Conservation (phyloP, 2,888 invertebrate species). For the Calliphora vomitoria region DNA sequence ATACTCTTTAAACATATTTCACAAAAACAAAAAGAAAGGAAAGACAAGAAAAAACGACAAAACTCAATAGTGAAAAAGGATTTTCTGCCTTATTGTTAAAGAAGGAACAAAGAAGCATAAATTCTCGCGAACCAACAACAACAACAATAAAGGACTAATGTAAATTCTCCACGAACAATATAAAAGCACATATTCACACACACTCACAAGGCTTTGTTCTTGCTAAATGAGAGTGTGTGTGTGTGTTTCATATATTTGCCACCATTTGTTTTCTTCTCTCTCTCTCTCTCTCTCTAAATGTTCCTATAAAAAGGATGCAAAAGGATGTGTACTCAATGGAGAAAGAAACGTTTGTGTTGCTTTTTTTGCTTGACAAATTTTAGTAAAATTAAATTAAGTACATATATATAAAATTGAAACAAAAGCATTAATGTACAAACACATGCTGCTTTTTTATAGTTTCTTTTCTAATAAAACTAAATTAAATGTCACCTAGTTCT, state of each 20-base stretch:
- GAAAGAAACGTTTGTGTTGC: slow-evolving; percentile 16
- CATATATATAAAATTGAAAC: slow-evolving; percentile 54
- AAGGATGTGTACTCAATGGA: slow-evolving; percentile 23
- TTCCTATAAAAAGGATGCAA: slow-evolving; percentile 16
- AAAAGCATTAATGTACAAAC: slow-evolving; percentile 24
- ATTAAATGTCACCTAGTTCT: slow-evolving; percentile 60
- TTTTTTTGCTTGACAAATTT: slow-evolving; percentile 42
- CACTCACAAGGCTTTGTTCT: background rate
- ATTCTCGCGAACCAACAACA: slow-evolving; percentile 37
- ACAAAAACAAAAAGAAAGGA: background rate
- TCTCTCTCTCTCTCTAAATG: background rate
- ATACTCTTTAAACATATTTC: slow-evolving; percentile 6
- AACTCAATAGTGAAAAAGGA: slow-evolving; percentile 13
- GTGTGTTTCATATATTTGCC: slow-evolving; percentile 22
- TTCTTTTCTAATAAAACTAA: slow-evolving; percentile 42
- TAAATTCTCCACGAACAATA: slow-evolving; percentile 5
- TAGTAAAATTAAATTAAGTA: slow-evolving; percentile 53
- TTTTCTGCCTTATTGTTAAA: slow-evolving; percentile 52
- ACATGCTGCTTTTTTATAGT: slow-evolving; percentile 9
- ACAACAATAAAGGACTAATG: slow-evolving; percentile 23
- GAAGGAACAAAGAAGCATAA: slow-evolving; percentile 36
- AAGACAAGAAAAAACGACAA: background rate
- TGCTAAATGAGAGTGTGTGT: background rate
- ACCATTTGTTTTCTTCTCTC: background rate
- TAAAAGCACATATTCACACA: background rate